Conservation (phyloP, 2,113 vertebrate species). For the Ivindomyrus marchei region DNA sequence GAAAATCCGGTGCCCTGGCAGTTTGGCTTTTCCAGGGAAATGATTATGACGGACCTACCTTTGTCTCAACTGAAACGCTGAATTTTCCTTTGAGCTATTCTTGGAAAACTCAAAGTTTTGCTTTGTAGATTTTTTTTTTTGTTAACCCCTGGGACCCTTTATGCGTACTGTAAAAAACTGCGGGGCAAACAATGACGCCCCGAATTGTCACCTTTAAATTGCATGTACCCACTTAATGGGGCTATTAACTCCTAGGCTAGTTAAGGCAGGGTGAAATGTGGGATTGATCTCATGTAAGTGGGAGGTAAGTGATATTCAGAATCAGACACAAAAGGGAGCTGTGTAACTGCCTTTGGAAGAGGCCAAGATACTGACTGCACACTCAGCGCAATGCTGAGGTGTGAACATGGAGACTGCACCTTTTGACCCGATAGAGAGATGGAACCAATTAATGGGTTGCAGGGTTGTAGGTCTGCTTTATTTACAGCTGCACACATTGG, state of each 20-base stretch:
- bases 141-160: constrained; percentile 45
- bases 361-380: constrained; percentile 41
- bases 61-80: constrained; percentile 49
- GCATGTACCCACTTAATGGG: constrained; percentile 23
- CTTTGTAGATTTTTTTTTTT: constrained; percentile 39
- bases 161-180: constrained; percentile 54
- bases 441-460: constrained; percentile 25
- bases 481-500: constrained; percentile 45
- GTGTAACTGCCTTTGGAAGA: constrained; percentile 39
- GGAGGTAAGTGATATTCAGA: constrained; percentile 44
- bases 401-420: constrained; percentile 37
- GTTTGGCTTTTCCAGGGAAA: constrained; percentile 21
- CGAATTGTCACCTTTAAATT: constrained; percentile 45
- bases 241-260: constrained; percentile 16
- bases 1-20: not conserved
- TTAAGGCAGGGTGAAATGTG: constrained; percentile 27
- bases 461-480: constrained; percentile 29
- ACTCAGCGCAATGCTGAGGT: constrained; percentile 37
- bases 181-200: constrained; percentile 50
- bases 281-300: constrained; percentile 50
- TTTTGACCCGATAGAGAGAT: constrained; percentile 31
- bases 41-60: constrained; percentile 25
- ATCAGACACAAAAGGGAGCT: constrained; percentile 50
- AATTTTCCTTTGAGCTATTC: constrained; percentile 46
- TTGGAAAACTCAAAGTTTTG: constrained; percentile 39